Evolutionary conservation across 2,888 invertebrate species (phyloP), one percentile per base, ranked within the genome.

Genomic region (Hecatera dysodea): DNA sequence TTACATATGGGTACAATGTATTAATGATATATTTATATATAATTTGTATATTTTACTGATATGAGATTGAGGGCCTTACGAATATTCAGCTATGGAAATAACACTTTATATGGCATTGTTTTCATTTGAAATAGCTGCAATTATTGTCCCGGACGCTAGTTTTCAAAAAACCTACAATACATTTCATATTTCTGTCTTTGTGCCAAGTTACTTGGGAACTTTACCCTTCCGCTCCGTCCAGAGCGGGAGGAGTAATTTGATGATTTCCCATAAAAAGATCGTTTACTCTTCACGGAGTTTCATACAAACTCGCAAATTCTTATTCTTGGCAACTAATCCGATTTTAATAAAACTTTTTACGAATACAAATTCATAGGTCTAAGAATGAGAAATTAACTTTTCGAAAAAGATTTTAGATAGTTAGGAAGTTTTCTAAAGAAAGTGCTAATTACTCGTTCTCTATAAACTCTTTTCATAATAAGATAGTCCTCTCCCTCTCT

Each of bases 1-100:
- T 85, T 84, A 83, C 82, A 85, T 87, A 52, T 36, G 36, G 56
- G 15, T 56, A 15, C 24, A 22, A 22, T 55, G n/a, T 22, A 55
- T 33, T 53, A 44, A 44, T 19, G 44, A 19, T 19, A 42, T 42
- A n/a, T n/a, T n/a, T n/a, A n/a, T n/a, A n/a, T n/a, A n/a, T n/a
- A n/a, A n/a, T 42, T 24, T 8, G 85, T 24, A 36, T 61, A 2
- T 36, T 33, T 17, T 8, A 67, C 78, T 82, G 17, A 17, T 48
- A 4, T 22, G 22, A 22, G 12, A 22, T 22, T 50, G 6, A 24
- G 6, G 15, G 24, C 24, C 48, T 3, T 50, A 24, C 0, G 12
- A 48, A 24, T 2, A 22, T 22, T 22, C 22, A 22, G 22, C 11
- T 48, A 22, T 24, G 1, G 48, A 0, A 1, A 9, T 48, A 9